Evolutionary conservation across 2,113 vertebrate genomes (phyloP).

Genomic region (Sander vitreus): DNA sequence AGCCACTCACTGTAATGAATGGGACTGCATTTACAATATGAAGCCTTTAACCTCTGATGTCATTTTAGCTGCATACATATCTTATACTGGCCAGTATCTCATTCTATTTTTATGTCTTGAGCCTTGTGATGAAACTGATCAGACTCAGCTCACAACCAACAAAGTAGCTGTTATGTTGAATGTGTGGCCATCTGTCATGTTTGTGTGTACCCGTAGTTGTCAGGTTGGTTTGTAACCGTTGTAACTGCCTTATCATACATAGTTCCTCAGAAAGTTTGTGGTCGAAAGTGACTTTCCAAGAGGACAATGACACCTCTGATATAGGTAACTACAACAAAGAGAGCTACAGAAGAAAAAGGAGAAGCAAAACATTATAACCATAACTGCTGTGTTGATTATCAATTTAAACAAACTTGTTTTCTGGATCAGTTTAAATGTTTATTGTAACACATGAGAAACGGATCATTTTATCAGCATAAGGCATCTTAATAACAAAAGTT

Average conservation of each 20-base stretch:
- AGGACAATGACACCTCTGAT: slow-evolving; percentile 13
- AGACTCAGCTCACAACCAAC: neutral
- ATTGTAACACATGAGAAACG: neutral
- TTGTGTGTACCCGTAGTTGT: neutral
- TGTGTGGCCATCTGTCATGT: slow-evolving; percentile 5
- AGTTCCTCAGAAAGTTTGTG: slow-evolving; percentile 70
- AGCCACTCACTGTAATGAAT: neutral
- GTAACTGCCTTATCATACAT: slow-evolving; percentile 52
- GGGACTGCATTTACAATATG: neutral
- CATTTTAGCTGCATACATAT: neutral
- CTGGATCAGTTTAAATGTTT: neutral
- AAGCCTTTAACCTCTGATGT: neutral
- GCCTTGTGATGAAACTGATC: neutral
- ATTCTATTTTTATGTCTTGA: neutral
- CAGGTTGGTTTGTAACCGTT: slow-evolving; percentile 40
- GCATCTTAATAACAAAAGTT: neutral
- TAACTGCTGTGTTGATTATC: slow-evolving; percentile 17
- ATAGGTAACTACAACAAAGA: neutral
- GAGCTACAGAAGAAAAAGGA: slow-evolving; percentile 35
- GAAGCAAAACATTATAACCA: slow-evolving; percentile 27
- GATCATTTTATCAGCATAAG: neutral
- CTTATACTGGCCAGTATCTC: neutral
- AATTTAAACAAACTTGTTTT: neutral
- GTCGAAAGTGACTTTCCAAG: slow-evolving; percentile 34
- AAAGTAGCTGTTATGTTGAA: neutral